Percentiles rank a stretch among this genome's conserved stretches.
These are phyloP conservation scores for Anseranas semipalmata DNA, from an alignment of 2,113 vertebrate species.

Conservation along the genomic window DNA sequence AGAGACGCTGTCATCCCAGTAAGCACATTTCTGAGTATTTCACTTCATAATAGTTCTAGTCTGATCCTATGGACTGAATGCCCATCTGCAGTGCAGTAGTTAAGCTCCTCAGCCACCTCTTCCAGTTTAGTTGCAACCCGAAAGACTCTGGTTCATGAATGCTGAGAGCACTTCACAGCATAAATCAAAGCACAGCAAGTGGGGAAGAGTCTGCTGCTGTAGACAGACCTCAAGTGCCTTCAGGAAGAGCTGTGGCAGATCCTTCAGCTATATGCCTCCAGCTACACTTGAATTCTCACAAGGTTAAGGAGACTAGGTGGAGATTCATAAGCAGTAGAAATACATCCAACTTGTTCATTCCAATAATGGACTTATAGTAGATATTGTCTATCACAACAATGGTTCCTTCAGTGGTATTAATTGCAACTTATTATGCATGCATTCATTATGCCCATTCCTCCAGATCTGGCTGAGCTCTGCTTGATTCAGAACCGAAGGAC, in stretches of 20 bases:
- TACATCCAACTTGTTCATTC: background rate
- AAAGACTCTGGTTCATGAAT: background rate
- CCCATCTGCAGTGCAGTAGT: background rate
- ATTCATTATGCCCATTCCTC: slow-evolving; percentile 14
- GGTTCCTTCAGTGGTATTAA: background rate
- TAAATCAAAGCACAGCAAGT: background rate
- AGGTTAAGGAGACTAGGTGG: background rate
- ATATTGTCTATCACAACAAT: background rate
- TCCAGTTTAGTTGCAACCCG: background rate
- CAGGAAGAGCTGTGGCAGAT: background rate
- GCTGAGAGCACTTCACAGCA: background rate
- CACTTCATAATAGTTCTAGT: background rate
- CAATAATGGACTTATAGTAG: background rate
- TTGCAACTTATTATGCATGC: slow-evolving; percentile 26
- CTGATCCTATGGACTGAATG: background rate
- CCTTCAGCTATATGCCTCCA: background rate
- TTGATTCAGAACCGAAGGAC: slow-evolving; percentile 29
- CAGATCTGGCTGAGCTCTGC: slow-evolving; percentile 2
- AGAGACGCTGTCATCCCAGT: background rate
- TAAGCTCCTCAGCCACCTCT: background rate
- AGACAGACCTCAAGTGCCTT: background rate
- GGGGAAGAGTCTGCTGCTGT: background rate
- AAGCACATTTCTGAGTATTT: background rate
- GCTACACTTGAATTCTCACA: background rate
- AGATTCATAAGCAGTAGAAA: background rate